Conservation (phyloP, 1,140 invertebrate genomes). For the Anoplophora glabripennis region DNA sequence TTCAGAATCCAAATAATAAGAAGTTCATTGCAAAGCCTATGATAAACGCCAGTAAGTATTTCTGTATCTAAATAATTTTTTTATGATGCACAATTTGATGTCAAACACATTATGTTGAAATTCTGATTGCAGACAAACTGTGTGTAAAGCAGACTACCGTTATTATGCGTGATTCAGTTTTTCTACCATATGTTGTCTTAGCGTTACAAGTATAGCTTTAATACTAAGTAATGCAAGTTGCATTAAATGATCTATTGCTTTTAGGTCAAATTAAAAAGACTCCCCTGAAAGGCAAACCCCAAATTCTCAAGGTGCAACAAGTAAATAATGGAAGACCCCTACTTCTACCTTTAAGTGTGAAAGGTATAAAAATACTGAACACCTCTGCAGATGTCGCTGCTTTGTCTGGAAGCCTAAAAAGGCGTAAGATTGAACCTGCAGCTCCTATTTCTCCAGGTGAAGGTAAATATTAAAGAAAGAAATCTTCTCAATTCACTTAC, state of each 20-base stretch:
- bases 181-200: not conserved
- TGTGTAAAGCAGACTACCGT: not conserved
- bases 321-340: constrained; percentile 58
- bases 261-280: constrained; percentile 33
- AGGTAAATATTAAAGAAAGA: not conserved
- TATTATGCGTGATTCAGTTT: not conserved
- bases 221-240: not conserved
- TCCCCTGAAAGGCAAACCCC: constrained; percentile 48
- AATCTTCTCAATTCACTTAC: not conserved
- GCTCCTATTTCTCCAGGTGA: constrained; percentile 1
- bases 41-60: constrained; percentile 28
- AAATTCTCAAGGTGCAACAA: constrained; percentile 56
- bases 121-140: too few relatives aligned
- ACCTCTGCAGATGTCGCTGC: constrained; percentile 54
- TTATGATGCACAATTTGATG: too few relatives aligned
- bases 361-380: constrained; percentile 73
- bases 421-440: constrained; percentile 24
- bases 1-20: constrained; percentile 39
- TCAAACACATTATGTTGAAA: too few relatives aligned
- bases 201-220: not conserved
- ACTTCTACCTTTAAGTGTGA: constrained; percentile 65
- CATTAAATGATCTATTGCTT: constrained; percentile 9
- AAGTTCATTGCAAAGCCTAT: constrained; percentile 36
- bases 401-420: constrained; percentile 17
- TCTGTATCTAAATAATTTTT: not conserved